Evolutionary conservation across 2,113 vertebrate species (phyloP).

Genomic region (Otolemur garnettii): DNA sequence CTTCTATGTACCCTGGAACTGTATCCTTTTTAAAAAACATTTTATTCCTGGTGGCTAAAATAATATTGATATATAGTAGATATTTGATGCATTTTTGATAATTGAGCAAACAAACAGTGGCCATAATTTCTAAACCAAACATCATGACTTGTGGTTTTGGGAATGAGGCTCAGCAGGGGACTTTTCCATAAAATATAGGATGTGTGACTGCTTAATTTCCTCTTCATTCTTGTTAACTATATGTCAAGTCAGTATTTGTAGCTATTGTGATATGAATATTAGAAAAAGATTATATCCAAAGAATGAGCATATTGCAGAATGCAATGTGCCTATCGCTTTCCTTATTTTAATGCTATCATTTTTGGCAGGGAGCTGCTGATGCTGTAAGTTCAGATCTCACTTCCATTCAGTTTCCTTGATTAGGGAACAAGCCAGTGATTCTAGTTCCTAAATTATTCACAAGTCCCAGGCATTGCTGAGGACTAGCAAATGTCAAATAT

Average conservation of each 20-base stretch:
- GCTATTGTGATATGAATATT: neutral
- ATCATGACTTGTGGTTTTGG: neutral
- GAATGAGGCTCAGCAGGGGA: neutral
- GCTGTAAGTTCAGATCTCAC: constrained; percentile 44
- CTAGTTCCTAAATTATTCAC: constrained; percentile 82
- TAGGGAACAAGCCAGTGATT: constrained; percentile 55
- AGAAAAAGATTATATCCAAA: neutral
- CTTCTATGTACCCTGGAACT: neutral
- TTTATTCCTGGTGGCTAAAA: neutral
- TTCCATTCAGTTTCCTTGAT: constrained; percentile 66
- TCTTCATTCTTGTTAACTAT: neutral
- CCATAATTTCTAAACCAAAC: constrained; percentile 21
- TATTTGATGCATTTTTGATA: constrained; percentile 26
- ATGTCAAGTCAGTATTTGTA: constrained; percentile 17
- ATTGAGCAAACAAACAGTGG: neutral
- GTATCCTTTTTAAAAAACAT: neutral
- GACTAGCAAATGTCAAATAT: constrained; percentile 74
- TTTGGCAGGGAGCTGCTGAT: neutral
- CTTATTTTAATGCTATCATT: constrained; percentile 44
- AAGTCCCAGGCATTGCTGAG: constrained; percentile 59
- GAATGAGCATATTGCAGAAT: neutral
- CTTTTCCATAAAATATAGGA: neutral
- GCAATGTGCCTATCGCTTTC: neutral
- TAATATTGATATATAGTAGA: neutral
- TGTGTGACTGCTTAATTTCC: neutral